Percentiles rank a stretch among this genome's conserved stretches.
phyloP scores from a whole-genome alignment of 2,797 vertebrate genomes.

The Peromyscus melanophrys region DNA sequence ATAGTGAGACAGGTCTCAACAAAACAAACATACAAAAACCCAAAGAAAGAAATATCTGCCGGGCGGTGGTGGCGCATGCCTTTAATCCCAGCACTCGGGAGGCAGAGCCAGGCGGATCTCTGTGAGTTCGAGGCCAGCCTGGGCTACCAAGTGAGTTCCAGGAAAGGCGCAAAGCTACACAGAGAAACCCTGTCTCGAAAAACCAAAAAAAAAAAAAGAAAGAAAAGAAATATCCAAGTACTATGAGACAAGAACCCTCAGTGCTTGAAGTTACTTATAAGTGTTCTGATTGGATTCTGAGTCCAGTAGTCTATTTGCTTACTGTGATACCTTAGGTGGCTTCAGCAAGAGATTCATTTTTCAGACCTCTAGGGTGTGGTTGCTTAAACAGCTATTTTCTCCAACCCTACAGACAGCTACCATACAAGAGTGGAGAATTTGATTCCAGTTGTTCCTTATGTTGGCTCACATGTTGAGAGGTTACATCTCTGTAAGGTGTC shows the following conservation, averaged over 20 bases:
- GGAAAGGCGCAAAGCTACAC: no score
- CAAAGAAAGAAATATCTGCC: not conserved
- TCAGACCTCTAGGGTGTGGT: not conserved
- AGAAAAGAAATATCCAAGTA: not conserved
- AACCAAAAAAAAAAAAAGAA: not conserved
- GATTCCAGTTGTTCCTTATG: not conserved
- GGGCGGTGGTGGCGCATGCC: no score
- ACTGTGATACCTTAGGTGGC: conserved; percentile 23
- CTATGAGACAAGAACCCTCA: conserved; percentile 22
- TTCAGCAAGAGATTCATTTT: conserved; percentile 57
- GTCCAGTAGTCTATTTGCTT: conserved; percentile 21
- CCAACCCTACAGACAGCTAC: not conserved
- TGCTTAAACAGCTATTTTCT: conserved; percentile 39
- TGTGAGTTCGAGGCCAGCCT: no score
- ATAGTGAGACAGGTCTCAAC: not conserved
- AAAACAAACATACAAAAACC: not conserved
- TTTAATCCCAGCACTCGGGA: no score
- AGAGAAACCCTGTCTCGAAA: no score
- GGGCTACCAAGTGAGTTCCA: no score
- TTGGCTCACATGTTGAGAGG: not conserved
- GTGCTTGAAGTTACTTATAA: not conserved
- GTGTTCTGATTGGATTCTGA: conserved; percentile 34
- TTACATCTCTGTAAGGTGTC: not conserved
- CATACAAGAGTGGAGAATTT: not conserved
- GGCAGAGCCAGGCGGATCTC: no score